Evolutionary conservation across 2,113 vertebrate species (phyloP).

Genomic region (Brachypteracias leptosomus): DNA sequence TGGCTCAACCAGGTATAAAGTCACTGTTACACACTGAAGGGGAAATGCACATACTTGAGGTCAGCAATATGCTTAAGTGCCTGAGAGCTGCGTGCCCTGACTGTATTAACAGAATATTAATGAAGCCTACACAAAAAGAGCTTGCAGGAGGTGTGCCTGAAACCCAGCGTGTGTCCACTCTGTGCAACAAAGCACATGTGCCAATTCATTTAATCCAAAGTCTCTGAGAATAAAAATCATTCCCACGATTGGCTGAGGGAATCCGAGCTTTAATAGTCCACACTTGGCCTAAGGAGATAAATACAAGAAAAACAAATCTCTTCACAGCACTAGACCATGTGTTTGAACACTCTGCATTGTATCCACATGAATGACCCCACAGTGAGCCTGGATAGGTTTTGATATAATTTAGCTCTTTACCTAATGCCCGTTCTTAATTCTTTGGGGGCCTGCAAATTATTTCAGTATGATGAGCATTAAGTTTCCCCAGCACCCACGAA

Average conservation of each 20-base stretch:
- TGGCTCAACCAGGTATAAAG: not conserved
- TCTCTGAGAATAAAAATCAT: not conserved
- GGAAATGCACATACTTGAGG: not conserved
- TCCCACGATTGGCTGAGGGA: not conserved
- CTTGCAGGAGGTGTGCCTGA: slow-evolving; percentile 30
- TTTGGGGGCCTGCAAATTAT: not conserved
- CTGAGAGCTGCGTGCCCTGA: not conserved
- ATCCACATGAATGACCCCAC: not conserved
- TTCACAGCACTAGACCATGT: not conserved
- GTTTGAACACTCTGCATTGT: slow-evolving; percentile 19
- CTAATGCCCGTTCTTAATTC: not conserved
- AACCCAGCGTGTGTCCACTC: slow-evolving; percentile 19
- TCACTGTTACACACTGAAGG: not conserved
- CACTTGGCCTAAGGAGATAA: slow-evolving; percentile 22
- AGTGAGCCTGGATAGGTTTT: not conserved
- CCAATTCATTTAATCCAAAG: slow-evolving; percentile 26
- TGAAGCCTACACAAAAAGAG: slow-evolving; percentile 2
- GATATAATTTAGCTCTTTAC: slow-evolving; percentile 12
- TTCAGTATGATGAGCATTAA: not conserved
- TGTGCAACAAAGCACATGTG: not conserved
- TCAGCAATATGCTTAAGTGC: not conserved
- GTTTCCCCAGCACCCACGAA: not conserved
- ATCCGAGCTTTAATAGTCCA: slow-evolving; percentile 1
- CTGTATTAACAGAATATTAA: not conserved
- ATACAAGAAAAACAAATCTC: slow-evolving; percentile 48